A percentile compares a stretch with the other conserved stretches of the same genome.
Evolutionary conservation across 2,797 vertebrate species (phyloP).

Genomic region (Epinephelus malabaricus): DNA sequence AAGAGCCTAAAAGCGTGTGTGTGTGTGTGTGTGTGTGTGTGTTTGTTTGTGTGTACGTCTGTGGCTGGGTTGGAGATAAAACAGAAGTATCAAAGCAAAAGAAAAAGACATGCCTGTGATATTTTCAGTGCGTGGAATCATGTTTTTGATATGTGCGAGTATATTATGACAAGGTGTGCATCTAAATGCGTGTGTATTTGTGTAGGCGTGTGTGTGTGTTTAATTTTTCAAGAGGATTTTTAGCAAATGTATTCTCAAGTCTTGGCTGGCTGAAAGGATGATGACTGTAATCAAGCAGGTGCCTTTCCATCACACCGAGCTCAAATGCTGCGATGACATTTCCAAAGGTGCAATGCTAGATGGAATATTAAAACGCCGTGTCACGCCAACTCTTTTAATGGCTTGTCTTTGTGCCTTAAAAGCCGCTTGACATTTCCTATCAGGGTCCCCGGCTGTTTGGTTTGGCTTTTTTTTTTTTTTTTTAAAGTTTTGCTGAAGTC

Average conservation of each 20-base stretch:
- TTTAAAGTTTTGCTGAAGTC: constrained; percentile 57
- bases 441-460: constrained; percentile 52
- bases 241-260: constrained; percentile 53
- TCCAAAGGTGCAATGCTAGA: constrained; percentile 66
- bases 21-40: neutral
- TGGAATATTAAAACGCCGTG: constrained; percentile 74
- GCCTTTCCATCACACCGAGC: constrained; percentile 64
- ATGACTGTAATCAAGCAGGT: constrained; percentile 76
- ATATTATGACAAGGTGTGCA: constrained; percentile 40
- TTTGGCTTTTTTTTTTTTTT: constrained; percentile 37
- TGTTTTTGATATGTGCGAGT: constrained; percentile 32
- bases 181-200: neutral
- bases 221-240: constrained; percentile 35
- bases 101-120: constrained; percentile 30
- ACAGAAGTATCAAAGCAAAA: constrained; percentile 16
- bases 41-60: neutral
- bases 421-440: constrained; percentile 73
- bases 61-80: neutral
- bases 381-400: constrained; percentile 75
- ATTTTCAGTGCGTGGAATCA: constrained; percentile 19
- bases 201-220: neutral
- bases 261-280: constrained; percentile 64
- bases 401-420: constrained; percentile 74
- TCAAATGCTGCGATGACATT: constrained; percentile 73
- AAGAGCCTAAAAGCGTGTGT: constrained; percentile 16